These are phyloP conservation scores for Drosophila lacteicornis DNA, from an alignment of 1,140 invertebrate genomes.

Conservation along the genomic window DNA sequence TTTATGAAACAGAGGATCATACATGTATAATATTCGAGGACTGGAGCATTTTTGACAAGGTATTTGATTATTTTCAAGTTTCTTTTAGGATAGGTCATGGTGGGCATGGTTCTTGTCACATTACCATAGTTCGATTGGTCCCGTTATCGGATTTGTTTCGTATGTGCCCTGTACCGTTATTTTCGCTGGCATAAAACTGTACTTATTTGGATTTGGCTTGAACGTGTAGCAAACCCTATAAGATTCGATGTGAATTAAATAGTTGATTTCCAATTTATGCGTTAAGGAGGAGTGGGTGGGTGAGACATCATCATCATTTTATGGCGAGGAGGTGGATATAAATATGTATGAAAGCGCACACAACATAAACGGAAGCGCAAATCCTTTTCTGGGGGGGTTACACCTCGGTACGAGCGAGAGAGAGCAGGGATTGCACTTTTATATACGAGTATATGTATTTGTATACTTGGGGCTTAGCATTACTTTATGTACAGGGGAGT, in stretches of 20 bases:
- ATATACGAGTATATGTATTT: neutral
- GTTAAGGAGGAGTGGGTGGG: neutral
- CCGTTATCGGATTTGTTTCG: constrained; percentile 82
- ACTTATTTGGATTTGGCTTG: constrained; percentile 84
- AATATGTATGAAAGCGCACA: constrained; percentile 20
- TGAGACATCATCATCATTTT: neutral
- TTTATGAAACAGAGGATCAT: constrained; percentile 1
- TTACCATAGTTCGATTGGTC: constrained; percentile 85
- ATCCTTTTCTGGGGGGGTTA: constrained; percentile 9
- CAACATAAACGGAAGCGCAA: constrained; percentile 9
- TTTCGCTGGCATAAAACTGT: constrained; percentile 84
- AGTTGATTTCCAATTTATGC: constrained; percentile 15
- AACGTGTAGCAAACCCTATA: constrained; percentile 85
- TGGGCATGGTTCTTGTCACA: constrained; percentile 43
- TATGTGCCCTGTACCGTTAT: constrained; percentile 84
- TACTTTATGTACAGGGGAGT: constrained; percentile 38
- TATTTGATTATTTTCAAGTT: neutral
- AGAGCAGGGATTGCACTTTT: constrained; percentile 28
- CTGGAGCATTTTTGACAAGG: neutral
- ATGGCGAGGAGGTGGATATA: neutral
- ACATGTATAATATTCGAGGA: neutral
- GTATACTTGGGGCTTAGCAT: constrained; percentile 12
- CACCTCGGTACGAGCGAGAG: constrained; percentile 11
- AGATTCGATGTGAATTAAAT: constrained; percentile 51
- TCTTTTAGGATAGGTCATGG: constrained; percentile 16